phyloP scores from a whole-genome alignment of 1,140 invertebrate genomes.

The Palaemon carinicauda region DNA sequence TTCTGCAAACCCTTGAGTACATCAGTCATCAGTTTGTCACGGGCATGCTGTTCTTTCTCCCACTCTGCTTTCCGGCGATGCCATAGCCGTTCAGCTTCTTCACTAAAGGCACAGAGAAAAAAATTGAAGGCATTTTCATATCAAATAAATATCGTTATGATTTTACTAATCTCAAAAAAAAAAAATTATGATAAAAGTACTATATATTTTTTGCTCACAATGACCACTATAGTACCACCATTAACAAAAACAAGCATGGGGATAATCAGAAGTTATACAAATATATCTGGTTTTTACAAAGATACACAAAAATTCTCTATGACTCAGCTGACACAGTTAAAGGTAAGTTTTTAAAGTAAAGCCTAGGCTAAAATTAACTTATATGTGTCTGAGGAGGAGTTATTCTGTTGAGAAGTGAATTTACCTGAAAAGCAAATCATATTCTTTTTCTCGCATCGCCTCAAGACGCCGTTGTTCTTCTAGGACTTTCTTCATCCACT shows the following conservation, averaged over 20 bases:
- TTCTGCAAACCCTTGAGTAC: constrained; percentile 39
- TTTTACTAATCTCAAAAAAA: no score
- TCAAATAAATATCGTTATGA: background rate
- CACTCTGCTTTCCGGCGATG: constrained; percentile 29
- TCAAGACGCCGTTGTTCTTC: constrained; percentile 39
- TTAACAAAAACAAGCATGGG: no score
- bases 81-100: constrained; percentile 51
- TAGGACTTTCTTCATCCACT: constrained; percentile 46
- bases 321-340: no score
- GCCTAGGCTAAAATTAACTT: no score
- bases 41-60: constrained; percentile 46
- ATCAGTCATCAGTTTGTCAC: constrained; percentile 41
- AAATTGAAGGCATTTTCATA: background rate
- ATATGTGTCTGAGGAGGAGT: background rate
- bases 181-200: no score
- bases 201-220: no score
- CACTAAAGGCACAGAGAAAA: background rate
- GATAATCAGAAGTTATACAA: no score
- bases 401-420: background rate
- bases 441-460: constrained; percentile 40
- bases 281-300: no score
- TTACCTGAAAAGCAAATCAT: constrained; percentile 49
- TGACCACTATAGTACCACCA: no score
- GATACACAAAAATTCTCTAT: no score
- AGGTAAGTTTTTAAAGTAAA: no score